Evolutionary conservation across 1,140 invertebrate species (phyloP).

Genomic region (Drosophila parabipectinata): DNA sequence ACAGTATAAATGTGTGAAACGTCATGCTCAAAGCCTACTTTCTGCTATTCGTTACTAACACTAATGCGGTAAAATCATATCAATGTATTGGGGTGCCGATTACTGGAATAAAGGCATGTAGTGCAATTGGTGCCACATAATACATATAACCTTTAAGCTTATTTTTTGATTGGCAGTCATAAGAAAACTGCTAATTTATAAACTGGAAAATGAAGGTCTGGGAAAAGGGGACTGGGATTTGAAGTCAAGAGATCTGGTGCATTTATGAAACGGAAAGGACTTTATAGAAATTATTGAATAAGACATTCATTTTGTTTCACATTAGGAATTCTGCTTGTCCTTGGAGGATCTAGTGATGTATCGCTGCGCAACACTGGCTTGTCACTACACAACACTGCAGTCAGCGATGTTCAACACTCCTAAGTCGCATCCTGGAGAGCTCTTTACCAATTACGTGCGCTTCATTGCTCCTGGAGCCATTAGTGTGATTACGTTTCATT

Average conservation of each 20-base stretch:
- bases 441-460: conserved; percentile 82
- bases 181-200: too few relatives aligned
- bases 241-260: too few relatives aligned
- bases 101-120: conserved; percentile 11
- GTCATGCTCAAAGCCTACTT: too few relatives aligned
- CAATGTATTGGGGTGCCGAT: too few relatives aligned
- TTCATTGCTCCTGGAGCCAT: conserved; percentile 81
- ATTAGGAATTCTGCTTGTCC: background rate
- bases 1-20: too few relatives aligned
- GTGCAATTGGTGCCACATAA: conserved; percentile 2
- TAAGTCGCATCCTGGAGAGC: conserved; percentile 57
- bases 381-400: conserved; percentile 64
- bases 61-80: too few relatives aligned
- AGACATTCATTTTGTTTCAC: background rate
- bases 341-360: background rate
- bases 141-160: background rate
- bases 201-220: too few relatives aligned
- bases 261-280: too few relatives aligned
- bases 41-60: too few relatives aligned
- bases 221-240: too few relatives aligned
- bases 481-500: conserved; percentile 83
- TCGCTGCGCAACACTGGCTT: conserved; percentile 10
- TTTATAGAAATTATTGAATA: background rate
- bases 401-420: conserved; percentile 33
- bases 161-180: conserved; percentile 17